These are phyloP conservation scores for Tinamus major DNA, from an alignment of 2,797 vertebrate species.

Conservation along the genomic window DNA sequence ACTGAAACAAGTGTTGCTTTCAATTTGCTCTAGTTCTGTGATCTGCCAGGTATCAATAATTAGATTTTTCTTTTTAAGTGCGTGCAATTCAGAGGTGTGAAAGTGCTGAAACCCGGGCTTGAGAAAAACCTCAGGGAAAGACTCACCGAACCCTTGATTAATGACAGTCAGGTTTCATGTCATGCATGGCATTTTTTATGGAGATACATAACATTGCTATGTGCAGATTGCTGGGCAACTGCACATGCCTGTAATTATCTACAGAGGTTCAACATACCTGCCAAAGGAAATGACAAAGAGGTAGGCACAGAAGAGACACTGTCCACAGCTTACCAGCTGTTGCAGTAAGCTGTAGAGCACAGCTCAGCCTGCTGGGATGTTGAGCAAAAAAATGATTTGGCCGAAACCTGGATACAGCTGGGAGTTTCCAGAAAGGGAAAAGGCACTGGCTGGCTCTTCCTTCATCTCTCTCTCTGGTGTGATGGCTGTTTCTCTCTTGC, in stretches of 20 bases:
- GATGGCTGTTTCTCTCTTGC: neutral
- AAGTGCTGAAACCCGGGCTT: constrained; percentile 9
- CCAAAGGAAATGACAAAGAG: neutral
- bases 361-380: neutral
- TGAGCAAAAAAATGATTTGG: neutral
- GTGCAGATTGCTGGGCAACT: neutral
- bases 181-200: neutral
- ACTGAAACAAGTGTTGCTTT: constrained; percentile 24
- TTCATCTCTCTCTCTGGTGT: neutral
- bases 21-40: constrained; percentile 24
- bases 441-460: neutral
- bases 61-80: neutral
- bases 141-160: constrained; percentile 32
- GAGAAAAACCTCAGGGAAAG: constrained; percentile 20
- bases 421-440: constrained; percentile 7
- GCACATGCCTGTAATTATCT: neutral
- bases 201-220: neutral
- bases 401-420: constrained; percentile 21
- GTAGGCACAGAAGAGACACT: neutral
- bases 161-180: constrained; percentile 39
- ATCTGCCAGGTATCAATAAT: neutral
- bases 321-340: neutral
- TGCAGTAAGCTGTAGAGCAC: neutral
- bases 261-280: neutral
- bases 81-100: neutral